A percentile compares a stretch with the other conserved stretches of the same genome.
phyloP scores from a whole-genome alignment of 2,888 invertebrate genomes.

The Rhyacophila evoluta region DNA sequence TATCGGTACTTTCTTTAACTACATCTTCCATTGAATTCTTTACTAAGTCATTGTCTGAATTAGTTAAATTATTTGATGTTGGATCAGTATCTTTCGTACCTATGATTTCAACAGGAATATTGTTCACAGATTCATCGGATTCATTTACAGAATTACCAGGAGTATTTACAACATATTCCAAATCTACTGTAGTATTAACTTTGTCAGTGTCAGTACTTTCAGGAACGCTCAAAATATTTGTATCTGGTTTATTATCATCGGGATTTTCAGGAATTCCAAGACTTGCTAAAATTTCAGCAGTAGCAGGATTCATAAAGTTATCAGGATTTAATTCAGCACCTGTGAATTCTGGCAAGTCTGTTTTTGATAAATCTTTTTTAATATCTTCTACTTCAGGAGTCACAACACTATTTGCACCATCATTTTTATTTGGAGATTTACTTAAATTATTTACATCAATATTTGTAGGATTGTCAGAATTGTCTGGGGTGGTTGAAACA shows the following conservation, averaged over 20 bases:
- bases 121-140: background rate
- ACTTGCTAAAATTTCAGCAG: background rate
- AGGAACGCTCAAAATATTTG: background rate
- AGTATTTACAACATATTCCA: too few species aligned
- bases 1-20: background rate
- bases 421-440: background rate
- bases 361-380: background rate
- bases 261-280: background rate
- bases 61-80: background rate
- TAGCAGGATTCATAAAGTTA: background rate
- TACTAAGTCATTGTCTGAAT: background rate
- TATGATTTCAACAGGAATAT: background rate
- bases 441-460: background rate
- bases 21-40: background rate
- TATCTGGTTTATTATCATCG: background rate
- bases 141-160: background rate
- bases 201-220: background rate
- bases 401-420: background rate
- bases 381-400: background rate
- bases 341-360: background rate
- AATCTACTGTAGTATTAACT: background rate
- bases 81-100: background rate
- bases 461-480: too few species aligned
- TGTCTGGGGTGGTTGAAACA: background rate
- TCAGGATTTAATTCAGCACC: background rate